Conservation (phyloP, 2,797 vertebrate species). For the Cuniculus paca region DNA sequence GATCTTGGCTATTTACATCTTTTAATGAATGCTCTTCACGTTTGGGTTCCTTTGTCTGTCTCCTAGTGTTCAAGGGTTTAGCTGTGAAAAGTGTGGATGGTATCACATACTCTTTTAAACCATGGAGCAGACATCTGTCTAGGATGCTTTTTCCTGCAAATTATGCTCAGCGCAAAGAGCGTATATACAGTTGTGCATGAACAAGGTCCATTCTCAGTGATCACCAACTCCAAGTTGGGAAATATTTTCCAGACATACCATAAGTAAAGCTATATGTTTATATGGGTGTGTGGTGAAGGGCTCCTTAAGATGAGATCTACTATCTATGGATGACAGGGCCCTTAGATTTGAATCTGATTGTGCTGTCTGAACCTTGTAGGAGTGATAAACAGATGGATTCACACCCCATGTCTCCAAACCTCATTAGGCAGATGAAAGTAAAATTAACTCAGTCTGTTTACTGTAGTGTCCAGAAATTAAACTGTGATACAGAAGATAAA, state of each 20-base stretch:
- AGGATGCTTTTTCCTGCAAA: slow-evolving; percentile 85
- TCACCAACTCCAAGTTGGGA: slow-evolving; percentile 71
- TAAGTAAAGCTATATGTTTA: slow-evolving; percentile 19
- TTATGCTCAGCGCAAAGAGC: slow-evolving; percentile 81
- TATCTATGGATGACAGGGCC: not conserved
- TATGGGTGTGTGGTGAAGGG: not conserved
- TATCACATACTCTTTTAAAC: slow-evolving; percentile 87
- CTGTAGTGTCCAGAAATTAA: slow-evolving; percentile 19
- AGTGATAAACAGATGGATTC: slow-evolving; percentile 15
- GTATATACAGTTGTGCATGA: slow-evolving; percentile 76
- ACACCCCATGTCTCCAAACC: not conserved
- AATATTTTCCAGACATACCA: slow-evolving; percentile 53
- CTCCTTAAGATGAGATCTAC: slow-evolving; percentile 53
- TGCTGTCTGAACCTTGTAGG: slow-evolving; percentile 21
- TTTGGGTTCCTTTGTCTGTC: slow-evolving; percentile 87
- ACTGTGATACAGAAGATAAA: not conserved
- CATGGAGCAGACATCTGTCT: slow-evolving; percentile 86
- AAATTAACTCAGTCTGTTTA: slow-evolving; percentile 29
- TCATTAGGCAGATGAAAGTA: slow-evolving; percentile 23
- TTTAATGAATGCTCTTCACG: slow-evolving; percentile 89
- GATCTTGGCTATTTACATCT: slow-evolving; percentile 88
- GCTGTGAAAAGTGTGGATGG: slow-evolving; percentile 86
- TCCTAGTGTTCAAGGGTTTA: slow-evolving; percentile 88
- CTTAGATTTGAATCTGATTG: slow-evolving; percentile 42
- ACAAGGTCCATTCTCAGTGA: slow-evolving; percentile 67